phyloP scores from a whole-genome alignment of 2,888 invertebrate genomes.

The Drosophila paucipuncta region DNA sequence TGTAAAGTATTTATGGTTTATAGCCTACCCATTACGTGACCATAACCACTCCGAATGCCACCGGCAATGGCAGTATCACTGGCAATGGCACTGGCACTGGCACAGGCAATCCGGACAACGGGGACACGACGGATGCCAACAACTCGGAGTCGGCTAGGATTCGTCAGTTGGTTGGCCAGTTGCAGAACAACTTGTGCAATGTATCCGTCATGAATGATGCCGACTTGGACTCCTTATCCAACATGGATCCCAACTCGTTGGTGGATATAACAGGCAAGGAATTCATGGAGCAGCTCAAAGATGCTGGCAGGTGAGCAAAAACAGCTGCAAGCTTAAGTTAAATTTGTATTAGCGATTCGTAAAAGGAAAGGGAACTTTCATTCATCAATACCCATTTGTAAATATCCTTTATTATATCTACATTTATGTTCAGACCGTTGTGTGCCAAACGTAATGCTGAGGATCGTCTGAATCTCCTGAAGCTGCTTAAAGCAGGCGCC shows the following conservation, averaged over 20 bases:
- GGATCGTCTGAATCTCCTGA: conserved; percentile 93
- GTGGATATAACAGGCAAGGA: conserved; percentile 92
- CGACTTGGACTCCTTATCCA: conserved; percentile 93
- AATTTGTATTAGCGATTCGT: neutral
- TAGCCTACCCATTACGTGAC: conserved; percentile 85
- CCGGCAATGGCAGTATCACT: conserved; percentile 69
- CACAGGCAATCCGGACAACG: conserved; percentile 54
- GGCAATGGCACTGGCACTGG: conserved; percentile 24
- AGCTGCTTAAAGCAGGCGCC: conserved; percentile 87
- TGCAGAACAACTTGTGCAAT: conserved; percentile 93
- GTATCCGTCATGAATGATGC: conserved; percentile 93
- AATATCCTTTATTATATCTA: neutral
- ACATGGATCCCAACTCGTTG: conserved; percentile 95
- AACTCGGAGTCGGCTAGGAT: conserved; percentile 86
- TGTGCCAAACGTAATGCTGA: conserved; percentile 94
- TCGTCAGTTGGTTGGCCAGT: conserved; percentile 91
- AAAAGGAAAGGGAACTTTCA: neutral
- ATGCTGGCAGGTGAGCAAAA: conserved; percentile 90
- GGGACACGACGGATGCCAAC: conserved; percentile 83
- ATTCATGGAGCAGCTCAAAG: conserved; percentile 88
- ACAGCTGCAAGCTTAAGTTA: neutral
- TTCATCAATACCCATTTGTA: neutral
- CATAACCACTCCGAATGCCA: conserved; percentile 86
- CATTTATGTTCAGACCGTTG: conserved; percentile 86
- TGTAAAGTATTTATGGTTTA: conserved; percentile 38